Conservation (phyloP, 2,113 vertebrate species). For the Boulengerochromis microlepis region DNA sequence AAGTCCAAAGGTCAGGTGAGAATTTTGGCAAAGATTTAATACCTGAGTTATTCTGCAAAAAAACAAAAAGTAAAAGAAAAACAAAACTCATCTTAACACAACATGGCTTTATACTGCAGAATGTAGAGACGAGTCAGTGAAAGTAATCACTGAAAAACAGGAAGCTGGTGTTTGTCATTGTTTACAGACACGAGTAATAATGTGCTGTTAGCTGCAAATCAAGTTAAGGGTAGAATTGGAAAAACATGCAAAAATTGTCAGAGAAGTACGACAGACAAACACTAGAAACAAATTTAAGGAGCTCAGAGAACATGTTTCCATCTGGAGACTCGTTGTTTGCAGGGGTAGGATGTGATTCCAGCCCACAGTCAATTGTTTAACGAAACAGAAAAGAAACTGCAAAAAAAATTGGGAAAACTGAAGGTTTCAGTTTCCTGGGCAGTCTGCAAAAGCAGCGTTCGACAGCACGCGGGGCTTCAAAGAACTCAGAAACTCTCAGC, state of each 20-base stretch:
- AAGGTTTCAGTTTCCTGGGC: background rate
- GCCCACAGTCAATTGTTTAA: background rate
- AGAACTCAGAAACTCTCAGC: background rate
- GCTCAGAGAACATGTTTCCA: background rate
- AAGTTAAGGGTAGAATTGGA: background rate
- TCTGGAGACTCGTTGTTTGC: background rate
- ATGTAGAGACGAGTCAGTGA: accelerated
- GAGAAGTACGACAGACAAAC: background rate
- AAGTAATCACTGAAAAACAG: background rate
- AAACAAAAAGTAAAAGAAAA: background rate
- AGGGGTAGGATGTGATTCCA: background rate
- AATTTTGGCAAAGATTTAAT: background rate
- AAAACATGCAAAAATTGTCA: background rate
- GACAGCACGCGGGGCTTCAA: background rate
- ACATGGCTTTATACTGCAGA: accelerated
- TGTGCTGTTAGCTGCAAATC: background rate
- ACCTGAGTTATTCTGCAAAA: background rate
- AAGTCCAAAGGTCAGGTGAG: background rate
- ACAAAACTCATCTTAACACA: background rate
- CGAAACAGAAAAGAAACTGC: background rate
- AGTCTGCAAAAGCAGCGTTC: background rate
- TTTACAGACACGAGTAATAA: background rate
- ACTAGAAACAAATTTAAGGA: background rate
- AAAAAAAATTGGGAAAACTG: background rate
- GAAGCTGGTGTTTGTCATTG: background rate